Base-by-base conservation (phyloP, 2,797 vertebrate species). In the Falco rusticolus region DNA sequence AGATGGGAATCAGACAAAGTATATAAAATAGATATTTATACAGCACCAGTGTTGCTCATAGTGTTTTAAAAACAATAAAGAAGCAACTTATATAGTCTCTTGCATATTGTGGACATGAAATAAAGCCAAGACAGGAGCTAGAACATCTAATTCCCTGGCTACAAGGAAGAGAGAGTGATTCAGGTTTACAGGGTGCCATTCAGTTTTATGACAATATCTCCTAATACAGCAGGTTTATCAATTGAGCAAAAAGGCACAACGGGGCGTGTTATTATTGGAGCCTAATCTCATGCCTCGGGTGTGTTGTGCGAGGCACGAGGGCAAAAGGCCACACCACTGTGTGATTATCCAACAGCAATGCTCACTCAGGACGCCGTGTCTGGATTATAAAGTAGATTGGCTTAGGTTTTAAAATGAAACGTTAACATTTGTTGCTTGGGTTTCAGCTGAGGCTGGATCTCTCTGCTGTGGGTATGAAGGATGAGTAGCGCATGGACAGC, bases 131-230 rank as follows among this genome's bases (percentile, higher is more conserved):
- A 81, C 19, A 76, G 89, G 86, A 92, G 94, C 86, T 59, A 65
- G 87, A 94, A 89, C 84, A 96, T 86, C 95, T 90, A 96, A 96
- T 96, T 97, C 96, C 84, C 89, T 16, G 74, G 82, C 92, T 94
- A 45, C 89, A 65, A 43, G 20, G 90, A 95, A 91, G 84, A 93
- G 84, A 94, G 92, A 89, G 96, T 92, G 90, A 96, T 96, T 96
- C 95, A 95, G 90, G 94, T 97, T 97, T 97, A 97, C 96, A 96
- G 96, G 90, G 96, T 91, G 94, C 96, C 96, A 95, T 96, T 97
- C 94, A 94, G 95, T 97, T 97, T 96, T 96, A 97, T 84, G 96
- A 95, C 96, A 94, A 95, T 95, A 96, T 95, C 96, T 96, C 93
- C 96, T 96, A 95, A 96, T 95, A 89, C 93, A 89, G 94, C 94